Percentiles rank a stretch among this genome's conserved stretches.
These are phyloP conservation scores for Lamellibrachia columna DNA, from an alignment of 2,888 invertebrate genomes.

Conservation along the genomic window DNA sequence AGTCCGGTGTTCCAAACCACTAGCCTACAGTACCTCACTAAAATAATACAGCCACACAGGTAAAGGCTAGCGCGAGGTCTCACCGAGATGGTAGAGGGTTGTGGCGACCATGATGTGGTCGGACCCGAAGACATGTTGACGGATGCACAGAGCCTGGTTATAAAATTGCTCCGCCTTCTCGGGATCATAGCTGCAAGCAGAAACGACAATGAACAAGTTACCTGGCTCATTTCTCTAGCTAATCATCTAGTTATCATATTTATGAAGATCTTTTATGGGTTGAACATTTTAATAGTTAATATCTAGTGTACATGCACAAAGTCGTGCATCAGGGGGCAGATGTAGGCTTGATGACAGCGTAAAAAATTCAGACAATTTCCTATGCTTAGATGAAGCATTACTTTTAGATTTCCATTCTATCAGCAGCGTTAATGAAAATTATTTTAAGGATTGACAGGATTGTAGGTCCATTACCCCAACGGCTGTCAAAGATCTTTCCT, in stretches of 20 bases:
- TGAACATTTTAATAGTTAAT: background rate
- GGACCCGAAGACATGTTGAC: slow-evolving; percentile 52
- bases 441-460: no score
- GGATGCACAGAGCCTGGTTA: slow-evolving; percentile 50
- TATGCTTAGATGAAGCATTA: no score
- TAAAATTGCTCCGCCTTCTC: slow-evolving; percentile 48
- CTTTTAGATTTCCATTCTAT: no score
- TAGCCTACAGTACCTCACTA: background rate
- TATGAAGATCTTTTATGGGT: background rate
- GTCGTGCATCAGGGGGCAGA: background rate
- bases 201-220: background rate
- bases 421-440: no score
- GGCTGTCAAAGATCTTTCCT: no score
- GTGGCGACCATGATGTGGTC: slow-evolving; percentile 51
- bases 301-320: background rate
- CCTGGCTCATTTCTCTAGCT: background rate
- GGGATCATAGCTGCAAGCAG: slow-evolving; percentile 47
- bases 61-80: background rate
- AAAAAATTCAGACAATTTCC: no score
- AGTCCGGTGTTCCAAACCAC: no score
- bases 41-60: background rate
- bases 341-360: no score
- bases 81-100: background rate
- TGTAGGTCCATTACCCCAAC: no score
- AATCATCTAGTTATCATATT: background rate